Evolutionary conservation across 2,113 vertebrate species (phyloP).

Genomic region (Myotis davidii): DNA sequence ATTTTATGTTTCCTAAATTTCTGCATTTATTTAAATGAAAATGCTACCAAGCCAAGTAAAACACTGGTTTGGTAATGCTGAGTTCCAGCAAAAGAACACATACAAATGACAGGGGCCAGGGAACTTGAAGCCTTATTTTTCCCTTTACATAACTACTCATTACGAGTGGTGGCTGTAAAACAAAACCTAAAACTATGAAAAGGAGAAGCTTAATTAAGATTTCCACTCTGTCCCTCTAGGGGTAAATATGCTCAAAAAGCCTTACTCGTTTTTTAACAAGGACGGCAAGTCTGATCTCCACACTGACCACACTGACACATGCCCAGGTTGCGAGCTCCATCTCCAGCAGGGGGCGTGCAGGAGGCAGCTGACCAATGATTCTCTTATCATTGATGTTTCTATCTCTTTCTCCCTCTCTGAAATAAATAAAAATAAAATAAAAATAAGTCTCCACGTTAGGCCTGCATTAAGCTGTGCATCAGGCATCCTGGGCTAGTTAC

Average conservation of each 20-base stretch:
- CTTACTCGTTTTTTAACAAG: neutral
- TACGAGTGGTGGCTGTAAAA: conserved; percentile 29
- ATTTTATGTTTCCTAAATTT: conserved; percentile 82
- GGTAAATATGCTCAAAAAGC: conserved; percentile 33
- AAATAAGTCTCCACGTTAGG: neutral
- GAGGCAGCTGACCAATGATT: no score
- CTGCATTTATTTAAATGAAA: conserved; percentile 83
- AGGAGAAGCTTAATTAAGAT: conserved; percentile 40
- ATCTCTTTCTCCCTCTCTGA: no score
- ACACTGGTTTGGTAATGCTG: conserved; percentile 75
- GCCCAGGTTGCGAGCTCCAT: no score
- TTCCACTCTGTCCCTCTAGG: conserved; percentile 56
- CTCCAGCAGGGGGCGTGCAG: no score
- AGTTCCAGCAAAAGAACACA: conserved; percentile 67
- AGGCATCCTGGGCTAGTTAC: neutral
- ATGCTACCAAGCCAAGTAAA: conserved; percentile 82
- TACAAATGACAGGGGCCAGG: conserved; percentile 70
- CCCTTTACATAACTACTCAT: conserved; percentile 51
- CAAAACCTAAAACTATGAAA: conserved; percentile 41
- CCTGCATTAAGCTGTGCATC: neutral
- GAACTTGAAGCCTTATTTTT: conserved; percentile 39
- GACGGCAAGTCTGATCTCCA: neutral
- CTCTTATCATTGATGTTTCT: no score
- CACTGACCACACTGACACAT: neutral
- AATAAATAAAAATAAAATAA: no score